Conservation (phyloP, 1,140 invertebrate genomes). For the Proales similis region DNA sequence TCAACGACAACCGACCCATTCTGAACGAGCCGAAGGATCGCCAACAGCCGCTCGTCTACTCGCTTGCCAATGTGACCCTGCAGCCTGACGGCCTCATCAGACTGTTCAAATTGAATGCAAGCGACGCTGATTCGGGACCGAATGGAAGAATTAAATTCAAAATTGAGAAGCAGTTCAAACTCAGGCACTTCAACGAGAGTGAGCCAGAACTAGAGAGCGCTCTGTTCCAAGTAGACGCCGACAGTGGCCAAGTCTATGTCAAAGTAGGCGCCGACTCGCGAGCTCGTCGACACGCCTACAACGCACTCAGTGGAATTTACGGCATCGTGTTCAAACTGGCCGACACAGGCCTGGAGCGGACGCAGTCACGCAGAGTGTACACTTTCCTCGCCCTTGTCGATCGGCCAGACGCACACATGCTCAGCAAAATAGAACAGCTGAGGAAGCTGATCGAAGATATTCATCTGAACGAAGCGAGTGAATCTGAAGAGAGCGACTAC, state of each 20-base stretch:
- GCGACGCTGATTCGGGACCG: slow-evolving; percentile 8
- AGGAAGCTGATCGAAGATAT: no score
- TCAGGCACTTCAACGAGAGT: slow-evolving; percentile 2
- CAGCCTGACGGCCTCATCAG: background rate
- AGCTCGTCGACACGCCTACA: no score
- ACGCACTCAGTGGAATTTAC: no score
- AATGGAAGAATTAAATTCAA: slow-evolving; percentile 24
- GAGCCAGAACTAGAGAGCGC: background rate
- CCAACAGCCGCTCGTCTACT: background rate
- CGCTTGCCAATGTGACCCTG: background rate
- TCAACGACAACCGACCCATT: slow-evolving; percentile 5
- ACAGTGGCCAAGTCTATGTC: slow-evolving; percentile 5
- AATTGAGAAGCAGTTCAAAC: slow-evolving; percentile 26
- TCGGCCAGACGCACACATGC: no score
- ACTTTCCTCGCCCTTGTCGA: no score
- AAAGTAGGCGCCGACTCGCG: background rate
- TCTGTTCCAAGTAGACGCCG: slow-evolving; percentile 13
- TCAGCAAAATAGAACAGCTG: no score
- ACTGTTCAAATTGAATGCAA: slow-evolving; percentile 2
- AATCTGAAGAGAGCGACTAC: no score
- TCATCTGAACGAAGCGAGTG: no score
- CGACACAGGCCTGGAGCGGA: no score
- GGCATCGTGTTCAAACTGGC: no score
- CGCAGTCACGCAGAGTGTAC: no score
- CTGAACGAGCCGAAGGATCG: background rate